phyloP scores from a whole-genome alignment of 2,888 invertebrate species.

The Nymphalis urticae region DNA sequence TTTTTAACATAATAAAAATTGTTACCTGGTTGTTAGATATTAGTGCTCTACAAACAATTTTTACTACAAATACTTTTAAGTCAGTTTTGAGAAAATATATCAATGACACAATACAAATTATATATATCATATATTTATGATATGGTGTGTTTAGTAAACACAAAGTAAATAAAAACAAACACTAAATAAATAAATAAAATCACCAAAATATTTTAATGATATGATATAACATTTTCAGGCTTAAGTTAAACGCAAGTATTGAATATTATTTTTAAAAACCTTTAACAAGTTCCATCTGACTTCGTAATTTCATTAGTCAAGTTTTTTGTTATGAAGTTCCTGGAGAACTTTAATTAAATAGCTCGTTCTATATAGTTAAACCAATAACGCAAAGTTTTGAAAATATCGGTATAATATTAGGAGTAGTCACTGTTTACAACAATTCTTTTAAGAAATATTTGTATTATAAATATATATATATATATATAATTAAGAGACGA shows the following conservation, averaged over 20 bases:
- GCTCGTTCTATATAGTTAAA: conserved; percentile 49
- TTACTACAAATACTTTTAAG: no score
- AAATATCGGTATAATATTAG: conserved; percentile 13
- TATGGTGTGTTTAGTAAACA: no score
- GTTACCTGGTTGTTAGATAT: no score
- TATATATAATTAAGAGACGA: background rate
- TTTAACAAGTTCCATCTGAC: conserved; percentile 39
- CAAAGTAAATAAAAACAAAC: no score
- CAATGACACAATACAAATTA: no score
- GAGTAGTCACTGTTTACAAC: background rate
- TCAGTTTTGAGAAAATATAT: no score
- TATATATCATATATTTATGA: no score
- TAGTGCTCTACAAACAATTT: no score
- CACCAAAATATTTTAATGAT: no score
- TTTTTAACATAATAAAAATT: no score
- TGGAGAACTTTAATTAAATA: conserved; percentile 56
- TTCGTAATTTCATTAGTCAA: conserved; percentile 59
- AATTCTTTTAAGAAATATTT: no score
- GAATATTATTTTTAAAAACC: conserved; percentile 7
- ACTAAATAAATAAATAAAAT: no score
- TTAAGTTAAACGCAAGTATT: background rate
- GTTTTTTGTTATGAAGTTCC: conserved; percentile 58
- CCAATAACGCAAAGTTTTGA: conserved; percentile 47
- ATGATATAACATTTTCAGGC: background rate
- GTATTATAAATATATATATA: background rate